A percentile compares a stretch with the other conserved stretches of the same genome.
Conservation (phyloP, 2,888 invertebrate species). For the Heliconius hortense region DNA sequence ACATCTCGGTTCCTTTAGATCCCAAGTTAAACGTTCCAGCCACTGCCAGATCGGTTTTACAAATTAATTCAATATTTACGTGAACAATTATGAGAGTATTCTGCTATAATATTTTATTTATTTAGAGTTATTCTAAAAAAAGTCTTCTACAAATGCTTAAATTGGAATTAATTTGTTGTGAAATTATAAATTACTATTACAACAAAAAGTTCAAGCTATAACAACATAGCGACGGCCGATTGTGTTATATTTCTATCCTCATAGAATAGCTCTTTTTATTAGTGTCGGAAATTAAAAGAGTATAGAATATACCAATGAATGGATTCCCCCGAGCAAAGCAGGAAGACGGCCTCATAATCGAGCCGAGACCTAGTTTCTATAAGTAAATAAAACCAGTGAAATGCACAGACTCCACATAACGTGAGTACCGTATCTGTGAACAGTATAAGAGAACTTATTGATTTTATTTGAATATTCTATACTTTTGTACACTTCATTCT, state of each 20-base stretch:
- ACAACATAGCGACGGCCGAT: background rate
- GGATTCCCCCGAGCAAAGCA: slow-evolving; percentile 57
- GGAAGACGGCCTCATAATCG: slow-evolving; percentile 59
- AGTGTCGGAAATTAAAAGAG: slow-evolving; percentile 41
- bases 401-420: slow-evolving; percentile 22
- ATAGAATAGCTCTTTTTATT: slow-evolving; percentile 10
- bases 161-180: no score
- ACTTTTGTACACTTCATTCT: background rate
- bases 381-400: slow-evolving; percentile 50
- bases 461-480: slow-evolving; percentile 6
- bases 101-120: background rate
- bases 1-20: slow-evolving; percentile 72
- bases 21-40: slow-evolving; percentile 65
- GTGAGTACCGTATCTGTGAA: background rate
- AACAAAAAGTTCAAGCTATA: background rate
- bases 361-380: slow-evolving; percentile 57
- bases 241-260: background rate
- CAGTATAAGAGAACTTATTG: slow-evolving; percentile 7
- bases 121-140: background rate
- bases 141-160: background rate
- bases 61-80: slow-evolving; percentile 31
- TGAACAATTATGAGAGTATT: background rate
- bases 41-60: slow-evolving; percentile 15
- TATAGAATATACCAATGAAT: slow-evolving; percentile 54
- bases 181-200: background rate